These are phyloP conservation scores for Phasianus colchicus DNA, from an alignment of 2,113 vertebrate genomes.

Conservation along the genomic window DNA sequence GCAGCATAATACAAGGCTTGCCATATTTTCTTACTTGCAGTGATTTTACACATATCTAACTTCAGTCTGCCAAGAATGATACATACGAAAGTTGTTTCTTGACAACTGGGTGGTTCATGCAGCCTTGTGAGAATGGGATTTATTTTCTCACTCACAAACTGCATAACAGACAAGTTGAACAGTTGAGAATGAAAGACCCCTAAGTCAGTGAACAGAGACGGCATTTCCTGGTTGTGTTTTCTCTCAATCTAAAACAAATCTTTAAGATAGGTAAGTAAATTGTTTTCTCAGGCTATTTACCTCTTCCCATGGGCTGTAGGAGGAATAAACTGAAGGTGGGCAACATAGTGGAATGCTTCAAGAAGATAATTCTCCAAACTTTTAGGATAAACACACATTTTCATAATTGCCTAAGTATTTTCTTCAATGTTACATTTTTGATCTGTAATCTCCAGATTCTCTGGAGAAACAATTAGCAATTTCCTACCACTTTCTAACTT, in stretches of 20 bases:
- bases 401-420: not conserved
- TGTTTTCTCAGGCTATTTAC: not conserved
- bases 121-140: not conserved
- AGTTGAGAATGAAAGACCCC: not conserved
- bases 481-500: not conserved
- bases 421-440: not conserved
- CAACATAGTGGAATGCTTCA: not conserved
- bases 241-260: not conserved
- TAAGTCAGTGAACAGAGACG: not conserved
- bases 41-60: not conserved
- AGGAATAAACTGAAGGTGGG: not conserved
- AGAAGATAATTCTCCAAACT: not conserved
- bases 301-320: not conserved
- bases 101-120: not conserved
- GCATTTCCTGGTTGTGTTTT: not conserved
- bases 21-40: not conserved
- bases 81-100: not conserved
- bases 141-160: not conserved
- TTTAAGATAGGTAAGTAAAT: not conserved
- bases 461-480: not conserved
- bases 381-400: not conserved
- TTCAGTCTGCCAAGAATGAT: not conserved
- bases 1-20: not conserved
- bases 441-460: not conserved
- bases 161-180: not conserved